Conservation (phyloP, 2,113 vertebrate genomes). For the Malurus elegans region DNA sequence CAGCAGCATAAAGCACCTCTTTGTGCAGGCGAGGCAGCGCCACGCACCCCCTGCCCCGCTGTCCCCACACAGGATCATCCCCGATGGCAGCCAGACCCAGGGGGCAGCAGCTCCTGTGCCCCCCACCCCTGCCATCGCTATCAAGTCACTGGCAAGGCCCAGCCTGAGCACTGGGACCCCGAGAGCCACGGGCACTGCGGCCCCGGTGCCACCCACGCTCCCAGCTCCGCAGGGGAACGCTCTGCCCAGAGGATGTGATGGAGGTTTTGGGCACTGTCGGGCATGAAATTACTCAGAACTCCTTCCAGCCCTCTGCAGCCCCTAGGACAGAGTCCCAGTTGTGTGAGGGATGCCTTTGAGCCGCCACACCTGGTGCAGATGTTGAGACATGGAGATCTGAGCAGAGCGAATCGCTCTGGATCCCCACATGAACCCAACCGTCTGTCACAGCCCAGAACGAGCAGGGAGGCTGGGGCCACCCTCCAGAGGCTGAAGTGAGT, state of each 20-base stretch:
- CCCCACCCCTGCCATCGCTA: background rate
- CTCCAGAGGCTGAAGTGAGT: background rate
- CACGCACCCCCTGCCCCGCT: background rate
- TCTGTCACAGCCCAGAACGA: rapidly evolving
- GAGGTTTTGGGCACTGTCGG: background rate
- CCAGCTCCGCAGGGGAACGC: rapidly evolving
- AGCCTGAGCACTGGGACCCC: background rate
- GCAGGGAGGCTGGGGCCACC: background rate
- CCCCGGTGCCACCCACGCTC: background rate
- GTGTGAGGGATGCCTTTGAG: background rate
- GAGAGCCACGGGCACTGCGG: background rate
- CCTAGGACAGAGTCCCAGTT: background rate
- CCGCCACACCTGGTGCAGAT: background rate
- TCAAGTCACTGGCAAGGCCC: rapidly evolving
- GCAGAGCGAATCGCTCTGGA: background rate
- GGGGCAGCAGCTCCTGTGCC: background rate
- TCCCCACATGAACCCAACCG: background rate
- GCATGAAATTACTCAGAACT: background rate
- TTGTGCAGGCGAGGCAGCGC: conserved; percentile 42
- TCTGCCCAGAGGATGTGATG: background rate
- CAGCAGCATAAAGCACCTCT: conserved; percentile 74
- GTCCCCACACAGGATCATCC: background rate
- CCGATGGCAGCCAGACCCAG: conserved; percentile 66
- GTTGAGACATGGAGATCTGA: background rate
- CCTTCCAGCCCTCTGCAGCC: background rate